Evolutionary conservation across 2,113 vertebrate species (phyloP).

Genomic region (Sebastes fasciatus): DNA sequence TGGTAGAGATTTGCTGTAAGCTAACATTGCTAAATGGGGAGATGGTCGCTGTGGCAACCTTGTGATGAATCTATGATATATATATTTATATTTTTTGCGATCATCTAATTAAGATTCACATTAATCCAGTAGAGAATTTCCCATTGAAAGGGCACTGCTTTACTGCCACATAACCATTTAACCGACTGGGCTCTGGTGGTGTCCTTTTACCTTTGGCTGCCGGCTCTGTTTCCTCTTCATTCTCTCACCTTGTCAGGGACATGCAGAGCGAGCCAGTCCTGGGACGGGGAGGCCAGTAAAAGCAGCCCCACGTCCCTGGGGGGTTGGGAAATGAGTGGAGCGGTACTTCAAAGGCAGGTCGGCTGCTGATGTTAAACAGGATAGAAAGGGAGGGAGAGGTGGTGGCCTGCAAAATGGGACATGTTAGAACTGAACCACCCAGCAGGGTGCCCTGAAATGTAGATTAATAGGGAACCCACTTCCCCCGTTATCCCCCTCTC

Average conservation of each 20-base stretch:
- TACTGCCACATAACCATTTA: slow-evolving; percentile 15
- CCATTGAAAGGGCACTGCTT: slow-evolving; percentile 7
- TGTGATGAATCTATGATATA: slow-evolving; percentile 30
- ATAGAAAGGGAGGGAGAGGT: slow-evolving; percentile 63
- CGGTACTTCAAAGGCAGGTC: slow-evolving; percentile 79
- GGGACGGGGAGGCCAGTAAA: slow-evolving; percentile 65
- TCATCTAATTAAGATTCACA: slow-evolving; percentile 48
- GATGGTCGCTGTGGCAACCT: slow-evolving; percentile 58
- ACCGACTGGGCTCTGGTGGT: slow-evolving; percentile 4
- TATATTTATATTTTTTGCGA: slow-evolving; percentile 7
- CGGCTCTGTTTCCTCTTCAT: slow-evolving; percentile 55
- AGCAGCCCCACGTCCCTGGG: slow-evolving; percentile 65
- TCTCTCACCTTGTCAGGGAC: slow-evolving; percentile 71
- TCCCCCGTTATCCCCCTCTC: slow-evolving; percentile 15
- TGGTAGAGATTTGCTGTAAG: slow-evolving; percentile 4
- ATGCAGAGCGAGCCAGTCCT: slow-evolving; percentile 51
- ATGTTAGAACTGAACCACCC: slow-evolving; percentile 66
- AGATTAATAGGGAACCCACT: slow-evolving; percentile 61
- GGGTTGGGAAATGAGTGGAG: slow-evolving; percentile 67
- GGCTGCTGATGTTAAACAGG: slow-evolving; percentile 76
- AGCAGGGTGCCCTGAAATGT: slow-evolving; percentile 64
- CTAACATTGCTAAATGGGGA: slow-evolving; percentile 58
- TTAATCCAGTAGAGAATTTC: slow-evolving; percentile 27
- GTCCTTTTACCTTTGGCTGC: slow-evolving; percentile 55
- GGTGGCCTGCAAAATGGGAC: slow-evolving; percentile 65